Conservation (phyloP, 2,113 vertebrate species). For the cattle (Bos taurus) region ARS-UCD2.0 NC_037331.1:69080501-69081000, state of each 20-base stretch:
- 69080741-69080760: background rate
- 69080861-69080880: conserved; percentile 10
- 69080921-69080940: conserved; percentile 44
- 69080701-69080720: background rate
- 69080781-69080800: conserved; percentile 19
- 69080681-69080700: conserved; percentile 8
- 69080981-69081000: conserved; percentile 33
- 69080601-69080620: conserved; percentile 63
- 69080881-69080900: background rate
- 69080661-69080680: conserved; percentile 11
- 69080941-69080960: conserved; percentile 56
- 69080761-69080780: conserved; percentile 22
- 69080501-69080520: conserved; percentile 30
- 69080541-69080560: conserved; percentile 35
- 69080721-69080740: conserved; percentile 8
- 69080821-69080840: conserved; percentile 40
- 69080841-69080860: conserved; percentile 36
- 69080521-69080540: conserved; percentile 24
- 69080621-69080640: conserved; percentile 45
- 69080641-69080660: conserved; percentile 52
- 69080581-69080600: conserved; percentile 26
- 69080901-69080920: conserved; percentile 20
- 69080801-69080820: conserved; percentile 31
- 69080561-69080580: conserved; percentile 40
- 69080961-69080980: conserved; percentile 50